Percentiles rank a stretch among this genome's conserved stretches.
Conservation (phyloP, 2,113 vertebrate genomes). For the Canis aureus region DNA sequence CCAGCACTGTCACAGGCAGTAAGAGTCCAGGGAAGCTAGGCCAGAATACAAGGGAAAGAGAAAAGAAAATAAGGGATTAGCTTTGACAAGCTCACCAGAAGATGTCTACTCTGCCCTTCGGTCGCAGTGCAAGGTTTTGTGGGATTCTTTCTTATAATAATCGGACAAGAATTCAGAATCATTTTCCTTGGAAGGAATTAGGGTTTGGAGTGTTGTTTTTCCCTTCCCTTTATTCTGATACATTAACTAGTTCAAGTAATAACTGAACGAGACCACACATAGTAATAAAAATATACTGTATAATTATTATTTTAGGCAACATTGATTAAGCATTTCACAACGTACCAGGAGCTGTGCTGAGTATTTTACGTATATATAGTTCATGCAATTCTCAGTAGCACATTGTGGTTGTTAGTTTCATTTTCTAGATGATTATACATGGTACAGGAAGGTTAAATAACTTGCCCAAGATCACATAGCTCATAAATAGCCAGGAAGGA, state of each 20-base stretch:
- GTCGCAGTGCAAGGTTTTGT: not conserved
- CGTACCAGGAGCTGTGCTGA: not conserved
- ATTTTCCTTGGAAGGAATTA: not conserved
- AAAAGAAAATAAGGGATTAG: not conserved
- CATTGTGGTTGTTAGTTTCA: not conserved
- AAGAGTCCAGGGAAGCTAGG: not conserved
- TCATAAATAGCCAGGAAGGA: not conserved
- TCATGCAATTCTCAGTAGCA: slow-evolving; percentile 3
- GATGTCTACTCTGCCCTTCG: not conserved
- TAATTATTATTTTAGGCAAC: slow-evolving; percentile 37
- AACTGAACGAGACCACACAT: not conserved
- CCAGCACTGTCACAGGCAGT: not conserved
- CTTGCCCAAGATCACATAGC: not conserved
- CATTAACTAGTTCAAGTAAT: not conserved
- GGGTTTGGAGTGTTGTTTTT: not conserved
- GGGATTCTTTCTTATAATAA: slow-evolving; percentile 12
- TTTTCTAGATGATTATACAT: slow-evolving; percentile 44
- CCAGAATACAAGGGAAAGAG: not conserved
- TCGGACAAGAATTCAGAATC: slow-evolving; percentile 31
- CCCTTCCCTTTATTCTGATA: not conserved
- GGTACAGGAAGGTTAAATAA: slow-evolving; percentile 1
- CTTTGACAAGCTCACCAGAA: not conserved
- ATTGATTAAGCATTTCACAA: slow-evolving; percentile 11
- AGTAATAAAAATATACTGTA: not conserved
- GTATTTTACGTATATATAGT: not conserved